Evolutionary conservation across 2,797 vertebrate species (phyloP), one percentile per base, ranked within the genome.

Genomic region (Pogonophryne albipinna): DNA sequence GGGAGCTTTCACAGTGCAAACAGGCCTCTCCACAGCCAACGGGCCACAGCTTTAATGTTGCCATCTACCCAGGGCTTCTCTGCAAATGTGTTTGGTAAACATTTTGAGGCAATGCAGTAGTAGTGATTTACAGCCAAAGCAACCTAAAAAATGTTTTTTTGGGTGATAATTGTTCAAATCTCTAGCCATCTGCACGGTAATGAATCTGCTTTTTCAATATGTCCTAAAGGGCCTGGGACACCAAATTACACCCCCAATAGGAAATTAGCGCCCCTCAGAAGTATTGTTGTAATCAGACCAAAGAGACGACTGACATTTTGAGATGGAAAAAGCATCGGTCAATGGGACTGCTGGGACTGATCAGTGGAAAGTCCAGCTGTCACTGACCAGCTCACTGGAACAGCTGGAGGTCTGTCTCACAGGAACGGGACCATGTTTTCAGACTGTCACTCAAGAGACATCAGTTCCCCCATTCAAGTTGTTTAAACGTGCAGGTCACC

Each of bases 401-500:
- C 90, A 87, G 86, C 90, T 90, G 89, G 80, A 76, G 63, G 47
- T 63, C 13, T 13, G 53, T 73, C 89, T 58, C 80, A 0, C 20
- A 69, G 76, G 85, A 79, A 34, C 13, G 8, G 73, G 44, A 59
- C 57, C 13, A 0, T 79, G 79, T 82, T 87, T 82, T 85, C 56
- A 1, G 45, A 70, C 71, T 80, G 68, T 75, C 83, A 56, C 10
- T 87, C 78, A 82, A 72, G 57, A n/a, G 34, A 74, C 56, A 69
- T 38, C 20, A 8, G 51, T 57, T 55, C 62, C 38, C 64, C 52
- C 49, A 47, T 75, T 69, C 49, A 42, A 2, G 41, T 56, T 11
- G 76, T 75, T 76, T 41, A 59, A 55, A 59, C 19, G 55, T n/a
- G 49, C 31, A 17, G 49, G 83, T 72, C 58, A 71, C 4, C 5